Percentiles rank a stretch among this genome's conserved stretches.
Evolutionary conservation across 2,797 vertebrate genomes (phyloP).

Genomic region (Eulemur coronatus): DNA sequence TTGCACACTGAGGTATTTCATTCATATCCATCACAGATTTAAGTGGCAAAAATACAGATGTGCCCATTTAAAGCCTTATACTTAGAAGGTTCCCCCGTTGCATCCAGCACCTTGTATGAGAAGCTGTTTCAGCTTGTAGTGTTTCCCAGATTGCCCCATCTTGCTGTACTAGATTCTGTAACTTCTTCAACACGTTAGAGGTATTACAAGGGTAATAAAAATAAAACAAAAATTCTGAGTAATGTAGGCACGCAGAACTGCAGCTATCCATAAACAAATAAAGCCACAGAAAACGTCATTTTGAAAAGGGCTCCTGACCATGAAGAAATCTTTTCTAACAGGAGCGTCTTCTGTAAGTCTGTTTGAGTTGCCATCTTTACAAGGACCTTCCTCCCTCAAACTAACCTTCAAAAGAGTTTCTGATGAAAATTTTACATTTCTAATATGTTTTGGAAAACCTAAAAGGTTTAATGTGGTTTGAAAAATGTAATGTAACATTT

Average conservation of each 20-base stretch:
- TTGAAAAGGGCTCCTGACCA: not conserved
- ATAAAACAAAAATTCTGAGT: not conserved
- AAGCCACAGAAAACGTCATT: not conserved
- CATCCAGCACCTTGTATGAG: not conserved
- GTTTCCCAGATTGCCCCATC: not conserved
- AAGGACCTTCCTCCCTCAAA: not conserved
- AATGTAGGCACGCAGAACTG: rapidly evolving
- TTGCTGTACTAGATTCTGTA: not conserved
- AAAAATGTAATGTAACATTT: constrained; percentile 31
- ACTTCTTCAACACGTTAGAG: not conserved
- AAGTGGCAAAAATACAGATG: not conserved
- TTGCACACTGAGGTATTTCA: not conserved
- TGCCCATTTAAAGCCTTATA: not conserved
- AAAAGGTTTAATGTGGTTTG: not conserved
- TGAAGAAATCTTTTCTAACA: not conserved
- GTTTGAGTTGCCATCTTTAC: not conserved
- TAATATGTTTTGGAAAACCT: constrained; percentile 48
- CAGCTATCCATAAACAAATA: not conserved
- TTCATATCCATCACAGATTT: not conserved
- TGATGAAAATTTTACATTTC: constrained; percentile 6
- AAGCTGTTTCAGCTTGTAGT: not conserved
- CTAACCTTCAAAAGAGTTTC: not conserved
- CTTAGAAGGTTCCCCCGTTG: not conserved
- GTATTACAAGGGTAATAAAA: not conserved
- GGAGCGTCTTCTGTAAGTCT: not conserved